These are phyloP conservation scores for Scyliorhinus canicula DNA, from an alignment of 2,797 vertebrate genomes.

Conservation along the genomic window DNA sequence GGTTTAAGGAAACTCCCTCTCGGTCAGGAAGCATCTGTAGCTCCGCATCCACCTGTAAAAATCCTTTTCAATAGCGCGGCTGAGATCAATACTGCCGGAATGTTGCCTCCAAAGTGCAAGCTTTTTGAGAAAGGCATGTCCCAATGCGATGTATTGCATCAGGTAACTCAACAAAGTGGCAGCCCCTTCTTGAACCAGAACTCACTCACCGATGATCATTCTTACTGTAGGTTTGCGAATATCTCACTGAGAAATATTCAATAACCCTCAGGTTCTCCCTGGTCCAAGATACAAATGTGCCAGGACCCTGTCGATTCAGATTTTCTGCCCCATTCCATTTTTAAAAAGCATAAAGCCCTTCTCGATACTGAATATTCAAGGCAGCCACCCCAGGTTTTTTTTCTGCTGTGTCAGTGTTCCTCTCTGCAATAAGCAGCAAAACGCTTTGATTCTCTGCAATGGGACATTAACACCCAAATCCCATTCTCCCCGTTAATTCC, in stretches of 20 bases:
- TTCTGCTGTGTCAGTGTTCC: not conserved
- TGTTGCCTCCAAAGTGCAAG: not conserved
- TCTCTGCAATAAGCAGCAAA: not conserved
- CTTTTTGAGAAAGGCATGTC: not conserved
- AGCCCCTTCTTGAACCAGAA: not conserved
- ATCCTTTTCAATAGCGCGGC: not conserved
- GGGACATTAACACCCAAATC: not conserved
- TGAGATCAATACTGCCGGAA: not conserved
- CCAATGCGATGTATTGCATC: too few relatives aligned
- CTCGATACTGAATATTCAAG: not conserved
- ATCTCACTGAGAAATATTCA: too few relatives aligned
- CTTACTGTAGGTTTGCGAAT: too few relatives aligned
- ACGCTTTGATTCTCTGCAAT: not conserved
- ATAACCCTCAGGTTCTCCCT: not conserved
- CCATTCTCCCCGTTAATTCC: not conserved
- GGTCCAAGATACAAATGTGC: not conserved
- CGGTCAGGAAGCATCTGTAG: not conserved
- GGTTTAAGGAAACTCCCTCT: not conserved
- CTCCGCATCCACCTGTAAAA: fast-evolving
- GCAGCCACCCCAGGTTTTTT: too few relatives aligned
- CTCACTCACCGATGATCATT: too few relatives aligned
- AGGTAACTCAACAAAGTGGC: too few relatives aligned
- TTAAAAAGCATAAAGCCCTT: not conserved
- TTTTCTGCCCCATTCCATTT: not conserved
- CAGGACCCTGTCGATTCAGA: not conserved